Evolutionary conservation across 1,140 invertebrate genomes (phyloP), one percentile per base, ranked within the genome.

Genomic region (Drosophila azteca): DNA sequence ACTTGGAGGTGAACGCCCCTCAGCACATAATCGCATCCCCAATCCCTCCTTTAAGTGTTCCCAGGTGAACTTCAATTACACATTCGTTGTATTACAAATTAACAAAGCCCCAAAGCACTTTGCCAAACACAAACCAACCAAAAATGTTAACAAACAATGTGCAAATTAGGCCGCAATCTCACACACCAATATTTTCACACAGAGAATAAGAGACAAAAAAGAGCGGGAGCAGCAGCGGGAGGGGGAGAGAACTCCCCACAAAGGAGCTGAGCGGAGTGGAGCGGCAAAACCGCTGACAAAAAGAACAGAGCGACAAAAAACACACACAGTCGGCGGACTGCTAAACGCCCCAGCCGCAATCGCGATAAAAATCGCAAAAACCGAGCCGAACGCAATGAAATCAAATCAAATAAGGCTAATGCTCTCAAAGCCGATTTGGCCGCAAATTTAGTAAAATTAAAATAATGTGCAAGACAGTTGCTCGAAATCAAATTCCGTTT

Each of bases 391-490:
- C 39, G 31, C 35, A 58, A 50, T 41, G 50, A 77, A 78, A 67
- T 76, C 51, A 77, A 84, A 79, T 83, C 77, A 73, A 75, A 73
- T 73, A 57, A 73, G 31, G 67, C 72, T 79, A 77, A 84, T 84
- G 55, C 77, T 52, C 35, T 51, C 73, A 85, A 85, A 84, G 80
- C 76, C 64, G 72, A 77, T 84, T 84, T 63, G 4, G 52, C 81
- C 60, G 61, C 80, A 84, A 85, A 74, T 85, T 74, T 59, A 44
- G 72, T 53, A 22, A 68, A 79, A 84, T 77, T 84, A 68, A 79
- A 84, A 84, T 84, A 84, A 84, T 84, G 35, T 79, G 67, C 81
- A 66, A 79, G 61, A 67, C 73, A 80, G 69, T 80, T 65, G 50
- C 62, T 51, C 52, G 31, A 75, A 65, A 58, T 66, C 49, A 54